Evolutionary conservation across 2,888 invertebrate species (phyloP), one percentile per base, ranked within the genome.

Genomic region (Entomobrya multifasciata): DNA sequence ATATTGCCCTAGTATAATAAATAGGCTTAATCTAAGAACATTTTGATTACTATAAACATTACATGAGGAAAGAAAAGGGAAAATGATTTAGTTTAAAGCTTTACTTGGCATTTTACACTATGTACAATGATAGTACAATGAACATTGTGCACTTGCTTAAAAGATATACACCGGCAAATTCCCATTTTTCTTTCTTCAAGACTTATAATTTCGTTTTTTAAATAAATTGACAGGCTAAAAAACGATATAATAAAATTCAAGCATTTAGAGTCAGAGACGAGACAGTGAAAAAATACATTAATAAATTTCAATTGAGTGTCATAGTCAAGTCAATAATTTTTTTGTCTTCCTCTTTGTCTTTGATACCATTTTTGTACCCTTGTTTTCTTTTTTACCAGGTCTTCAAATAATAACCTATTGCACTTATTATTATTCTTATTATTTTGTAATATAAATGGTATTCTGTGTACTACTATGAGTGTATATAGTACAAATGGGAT

Each of bases 361-460:
- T 67, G 67, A 67, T 67, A 67, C 67, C 41, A 67, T 67, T 67
- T 67, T 67, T 36, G 65, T 65, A 65, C 67, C 41, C 25, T 30
- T 67, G 30, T n/a, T 41, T 67, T 11, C 22, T 67, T 57, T 20
- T 20, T n/a, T 44, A 67, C 44, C 67, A 15, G 13, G 41, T 41
- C 44, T 67, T 27, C 30, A 60, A 60, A 60, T 60, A 60, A 60
- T 27, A 60, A 44, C 67, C 8, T 36, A 36, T 36, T 57, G 57
- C 57, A 57, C 5, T 36, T 36, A n/a, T 36, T 36, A 36, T 36
- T 36, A 36, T 8, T 6, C 36, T 36, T 36, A 36, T 36, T 36
- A 6, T n/a, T n/a, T n/a, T n/a, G n/a, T n/a, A n/a, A n/a, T n/a
- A n/a, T n/a, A n/a, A n/a, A n/a, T n/a, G n/a, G n/a, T n/a, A n/a